Evolutionary conservation across 2,797 vertebrate species (phyloP), one percentile per base, ranked within the genome.

Genomic region (Micrastur ruficollis): DNA sequence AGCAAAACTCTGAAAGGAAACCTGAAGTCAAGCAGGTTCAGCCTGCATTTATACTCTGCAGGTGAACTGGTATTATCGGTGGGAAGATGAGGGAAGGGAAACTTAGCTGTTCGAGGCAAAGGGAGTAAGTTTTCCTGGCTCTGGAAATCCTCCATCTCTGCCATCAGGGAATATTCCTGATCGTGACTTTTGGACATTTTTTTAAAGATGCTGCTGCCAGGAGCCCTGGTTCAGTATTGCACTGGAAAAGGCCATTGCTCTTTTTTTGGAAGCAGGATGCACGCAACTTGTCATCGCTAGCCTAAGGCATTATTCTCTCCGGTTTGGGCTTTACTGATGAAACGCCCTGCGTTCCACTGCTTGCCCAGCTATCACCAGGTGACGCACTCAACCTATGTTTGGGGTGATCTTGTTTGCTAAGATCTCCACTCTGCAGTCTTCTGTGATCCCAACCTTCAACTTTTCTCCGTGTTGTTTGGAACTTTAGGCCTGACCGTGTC

Each of bases 391-490:
- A 8, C 6, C 14, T 46, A 0, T 12, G 5, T 65, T 38, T 29
- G 74, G 71, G 55, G 5, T 26, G 44, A 49, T 42, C 55, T 21
- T n/a, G 3, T 40, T 53, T 42, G 32, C 44, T 5, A 3, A 68
- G 19, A 68, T 23, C 27, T 15, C 12, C 16, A 2, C 36, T 47
- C 32, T 42, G 58, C 20, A 6, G 2, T 14, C 26, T 32, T 55
- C 70, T 44, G 1, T 17, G 18, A 50, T 25, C 34, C 34, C 66
- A 53, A 0, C 7, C 44, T 86, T 8, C 46, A n/a, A 1, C 26
- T 70, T 65, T 58, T 13, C 1, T 14, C 38, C 0, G 0, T 18
- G 20, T 1, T 31, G 4, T n/a, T 36, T 44, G 13, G 20, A 26
- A 6, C 13, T 75, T 81, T 2, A 62, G 50, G 26, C 44, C 1